These are phyloP conservation scores for Presbytis comata DNA, from an alignment of 2,797 vertebrate genomes.

Conservation along the genomic window DNA sequence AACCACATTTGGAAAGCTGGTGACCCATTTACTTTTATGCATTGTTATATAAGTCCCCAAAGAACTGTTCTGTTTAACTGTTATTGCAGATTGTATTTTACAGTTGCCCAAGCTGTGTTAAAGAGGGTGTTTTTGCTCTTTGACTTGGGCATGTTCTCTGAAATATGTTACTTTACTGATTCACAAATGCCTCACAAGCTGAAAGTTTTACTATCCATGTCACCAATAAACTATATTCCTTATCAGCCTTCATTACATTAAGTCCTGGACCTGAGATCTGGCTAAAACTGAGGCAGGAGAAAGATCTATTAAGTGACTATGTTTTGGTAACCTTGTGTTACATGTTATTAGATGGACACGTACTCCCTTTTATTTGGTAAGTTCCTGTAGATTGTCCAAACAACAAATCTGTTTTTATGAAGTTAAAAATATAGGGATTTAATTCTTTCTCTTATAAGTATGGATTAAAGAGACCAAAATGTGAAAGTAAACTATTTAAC, in stretches of 20 bases:
- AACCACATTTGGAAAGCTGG: constrained; percentile 64
- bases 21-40: constrained; percentile 76
- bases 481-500: neutral
- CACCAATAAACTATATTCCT: constrained; percentile 68
- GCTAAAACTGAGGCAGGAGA: constrained; percentile 33
- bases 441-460: neutral
- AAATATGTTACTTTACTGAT: constrained; percentile 75
- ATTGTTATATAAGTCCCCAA: constrained; percentile 70
- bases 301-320: constrained; percentile 48
- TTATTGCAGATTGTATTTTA: constrained; percentile 80
- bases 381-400: constrained; percentile 22
- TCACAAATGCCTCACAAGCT: constrained; percentile 70
- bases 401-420: neutral
- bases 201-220: constrained; percentile 75
- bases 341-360: constrained; percentile 33
- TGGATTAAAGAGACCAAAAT: neutral
- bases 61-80: constrained; percentile 73
- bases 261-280: constrained; percentile 26
- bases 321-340: constrained; percentile 67
- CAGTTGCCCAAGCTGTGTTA: constrained; percentile 72
- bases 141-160: constrained; percentile 51
- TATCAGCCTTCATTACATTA: constrained; percentile 73
- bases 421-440: constrained; percentile 21
- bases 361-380: constrained; percentile 55
- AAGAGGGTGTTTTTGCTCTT: constrained; percentile 67